Evolutionary conservation across 2,113 vertebrate species (phyloP), one percentile per base, ranked within the genome.

Genomic region (Oceanites oceanicus): DNA sequence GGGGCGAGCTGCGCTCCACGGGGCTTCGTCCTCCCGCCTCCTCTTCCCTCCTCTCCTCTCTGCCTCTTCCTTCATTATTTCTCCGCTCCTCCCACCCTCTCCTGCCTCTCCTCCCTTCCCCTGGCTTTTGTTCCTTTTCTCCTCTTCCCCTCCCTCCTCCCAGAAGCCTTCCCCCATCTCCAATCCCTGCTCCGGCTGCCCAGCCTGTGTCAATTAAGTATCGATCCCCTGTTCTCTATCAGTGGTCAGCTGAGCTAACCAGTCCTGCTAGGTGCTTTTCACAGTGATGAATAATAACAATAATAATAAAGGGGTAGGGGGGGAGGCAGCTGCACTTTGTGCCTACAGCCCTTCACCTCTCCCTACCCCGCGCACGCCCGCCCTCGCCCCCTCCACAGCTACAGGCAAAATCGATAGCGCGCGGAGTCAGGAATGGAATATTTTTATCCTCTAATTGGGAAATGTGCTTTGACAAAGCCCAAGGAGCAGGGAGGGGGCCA

Each of bases 381-480:
- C 96, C 96, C 94, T 86, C 82, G 38, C 94, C 96, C 96, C 91
- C 91, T 94, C 95, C 96, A 92, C 91, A 93, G 97, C 97, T 96
- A 97, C 95, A 79, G 96, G 96, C 98, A 97, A 96, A 97, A 98
- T 98, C 98, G 86, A 97, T 98, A 96, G 94, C 45, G 30, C 32
- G 32, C 86, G 25, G 95, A 97, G 97, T 96, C 96, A 96, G 91
- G 92, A 92, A 97, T 93, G 97, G 96, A 97, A 97, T 98, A 96
- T 97, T 97, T 96, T 96, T 96, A 97, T 97, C 97, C 95, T 96
- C 96, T 97, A 97, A 98, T 98, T 97, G 97, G 97, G 96, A 98
- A 97, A 95, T 97, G 94, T 93, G 92, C 96, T 97, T 93, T 97
- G 96, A 97, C 97, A 97, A 97, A 96, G 95, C 95, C 95, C 84